phyloP scores from a whole-genome alignment of 2,113 vertebrate genomes.

The Aramus guarauna region DNA sequence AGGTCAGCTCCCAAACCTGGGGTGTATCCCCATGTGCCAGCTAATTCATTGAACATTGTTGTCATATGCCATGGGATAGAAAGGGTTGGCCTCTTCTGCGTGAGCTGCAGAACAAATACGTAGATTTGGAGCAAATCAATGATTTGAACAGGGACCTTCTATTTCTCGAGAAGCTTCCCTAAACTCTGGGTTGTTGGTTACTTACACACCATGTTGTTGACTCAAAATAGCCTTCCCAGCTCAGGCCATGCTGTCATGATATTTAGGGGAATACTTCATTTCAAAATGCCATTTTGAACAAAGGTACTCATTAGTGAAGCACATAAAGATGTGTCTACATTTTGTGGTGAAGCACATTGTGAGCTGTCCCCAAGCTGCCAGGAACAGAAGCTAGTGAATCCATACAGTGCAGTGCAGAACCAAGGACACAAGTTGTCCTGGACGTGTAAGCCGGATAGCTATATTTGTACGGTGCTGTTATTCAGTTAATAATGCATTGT shows the following conservation, averaged over 20 bases:
- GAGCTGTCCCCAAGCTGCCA: neutral
- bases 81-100: neutral
- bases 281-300: neutral
- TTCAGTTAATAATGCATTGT: neutral
- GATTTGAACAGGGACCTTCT: neutral
- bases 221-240: neutral
- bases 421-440: neutral
- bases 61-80: neutral
- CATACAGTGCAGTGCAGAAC: neutral
- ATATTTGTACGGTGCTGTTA: neutral
- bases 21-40: fast-evolving
- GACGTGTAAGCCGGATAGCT: neutral
- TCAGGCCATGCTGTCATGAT: neutral
- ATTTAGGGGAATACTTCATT: neutral
- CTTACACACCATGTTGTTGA: neutral
- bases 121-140: neutral
- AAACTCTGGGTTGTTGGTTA: neutral
- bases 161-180: neutral
- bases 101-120: neutral
- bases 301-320: neutral
- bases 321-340: neutral
- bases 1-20: neutral
- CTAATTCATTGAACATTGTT: neutral
- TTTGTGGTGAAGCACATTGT: neutral
- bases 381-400: neutral